Percentiles rank a stretch among this genome's conserved stretches.
phyloP scores from a whole-genome alignment of 2,888 invertebrate species.

The Anthophora plumipes region DNA sequence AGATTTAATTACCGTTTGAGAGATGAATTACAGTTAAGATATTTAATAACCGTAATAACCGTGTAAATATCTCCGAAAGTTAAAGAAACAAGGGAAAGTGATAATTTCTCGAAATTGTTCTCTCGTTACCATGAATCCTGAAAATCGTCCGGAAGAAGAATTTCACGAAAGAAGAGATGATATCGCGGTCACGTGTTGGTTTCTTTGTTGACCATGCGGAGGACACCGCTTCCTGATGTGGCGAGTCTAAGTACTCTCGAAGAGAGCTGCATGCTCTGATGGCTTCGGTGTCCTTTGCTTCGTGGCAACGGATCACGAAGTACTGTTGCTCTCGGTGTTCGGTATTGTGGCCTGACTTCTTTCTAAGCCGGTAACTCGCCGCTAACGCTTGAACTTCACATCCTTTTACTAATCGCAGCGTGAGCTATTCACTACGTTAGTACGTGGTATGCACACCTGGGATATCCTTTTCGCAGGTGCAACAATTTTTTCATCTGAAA shows the following conservation, averaged over 20 bases:
- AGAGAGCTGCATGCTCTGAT: constrained; percentile 69
- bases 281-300: constrained; percentile 63
- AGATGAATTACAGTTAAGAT: too few relatives aligned
- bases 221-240: constrained; percentile 56
- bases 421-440: constrained; percentile 59
- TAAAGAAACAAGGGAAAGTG: not conserved
- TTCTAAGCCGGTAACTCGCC: constrained; percentile 33
- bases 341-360: constrained; percentile 27
- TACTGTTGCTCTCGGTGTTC: constrained; percentile 53
- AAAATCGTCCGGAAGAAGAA: not conserved
- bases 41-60: not conserved
- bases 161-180: constrained; percentile 20
- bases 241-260: constrained; percentile 75
- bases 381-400: constrained; percentile 69
- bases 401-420: constrained; percentile 66
- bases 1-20: not conserved
- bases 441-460: constrained; percentile 8
- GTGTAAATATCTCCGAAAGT: not conserved
- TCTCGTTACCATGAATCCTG: not conserved
- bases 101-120: not conserved
- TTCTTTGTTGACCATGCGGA: constrained; percentile 21
- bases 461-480: constrained; percentile 18
- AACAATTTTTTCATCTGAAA: not conserved
- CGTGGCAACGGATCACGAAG: constrained; percentile 44
- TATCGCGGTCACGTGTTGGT: constrained; percentile 18